A percentile compares a stretch with the other conserved stretches of the same genome.
These are phyloP conservation scores for Maccullochella peelii DNA, from an alignment of 2,113 vertebrate species.

Conservation along the genomic window DNA sequence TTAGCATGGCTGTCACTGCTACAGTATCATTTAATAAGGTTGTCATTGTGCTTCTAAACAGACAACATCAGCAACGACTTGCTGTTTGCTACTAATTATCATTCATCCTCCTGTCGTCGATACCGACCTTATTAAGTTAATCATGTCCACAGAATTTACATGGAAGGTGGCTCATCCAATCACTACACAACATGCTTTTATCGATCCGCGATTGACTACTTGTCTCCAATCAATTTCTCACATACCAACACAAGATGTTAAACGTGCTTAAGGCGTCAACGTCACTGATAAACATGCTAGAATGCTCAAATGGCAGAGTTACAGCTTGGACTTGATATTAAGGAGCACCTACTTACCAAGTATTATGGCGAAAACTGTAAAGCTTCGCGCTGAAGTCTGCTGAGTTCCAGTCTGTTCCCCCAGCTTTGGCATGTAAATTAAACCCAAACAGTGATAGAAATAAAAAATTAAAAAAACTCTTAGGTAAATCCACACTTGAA, in stretches of 20 bases:
- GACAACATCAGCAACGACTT: constrained; percentile 24
- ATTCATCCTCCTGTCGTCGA: constrained; percentile 45
- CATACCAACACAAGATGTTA: constrained; percentile 19
- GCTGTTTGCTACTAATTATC: constrained; percentile 31
- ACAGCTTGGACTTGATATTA: accelerated
- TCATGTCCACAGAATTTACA: constrained; percentile 50
- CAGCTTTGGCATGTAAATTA: constrained; percentile 81
- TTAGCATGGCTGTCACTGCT: not conserved
- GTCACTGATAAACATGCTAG: not conserved
- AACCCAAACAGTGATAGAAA: constrained; percentile 18
- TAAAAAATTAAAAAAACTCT: constrained; percentile 8
- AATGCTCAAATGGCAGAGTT: not conserved
- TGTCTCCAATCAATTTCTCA: constrained; percentile 45
- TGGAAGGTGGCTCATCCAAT: constrained; percentile 36
- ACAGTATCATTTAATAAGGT: not conserved
- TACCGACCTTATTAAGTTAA: constrained; percentile 47
- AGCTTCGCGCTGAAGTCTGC: constrained; percentile 72
- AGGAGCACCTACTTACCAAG: constrained; percentile 79
- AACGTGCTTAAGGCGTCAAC: not conserved
- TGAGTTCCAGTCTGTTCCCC: constrained; percentile 73
- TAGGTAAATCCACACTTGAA: constrained; percentile 56
- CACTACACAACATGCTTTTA: constrained; percentile 43
- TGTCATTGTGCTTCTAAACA: not conserved
- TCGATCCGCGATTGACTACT: constrained; percentile 56
- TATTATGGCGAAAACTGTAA: constrained; percentile 82